A percentile compares a stretch with the other conserved stretches of the same genome.
phyloP scores from a whole-genome alignment of 2,888 invertebrate genomes.

The Drosophila paranaensis region DNA sequence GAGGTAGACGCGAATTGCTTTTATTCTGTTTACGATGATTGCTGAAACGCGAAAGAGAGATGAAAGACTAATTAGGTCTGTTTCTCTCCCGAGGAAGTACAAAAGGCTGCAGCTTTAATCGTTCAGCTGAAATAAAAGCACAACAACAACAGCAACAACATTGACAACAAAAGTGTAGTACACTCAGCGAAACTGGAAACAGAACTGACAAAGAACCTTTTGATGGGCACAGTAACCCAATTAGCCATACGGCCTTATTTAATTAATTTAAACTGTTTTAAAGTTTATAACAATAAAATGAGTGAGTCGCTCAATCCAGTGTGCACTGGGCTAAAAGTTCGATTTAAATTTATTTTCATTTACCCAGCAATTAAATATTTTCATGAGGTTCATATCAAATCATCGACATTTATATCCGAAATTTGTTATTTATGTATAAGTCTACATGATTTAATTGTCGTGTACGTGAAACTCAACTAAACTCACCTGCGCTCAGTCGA shows the following conservation, averaged over 20 bases:
- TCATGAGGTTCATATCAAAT: not conserved
- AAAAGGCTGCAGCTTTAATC: conserved; percentile 25
- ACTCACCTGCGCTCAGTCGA: conserved; percentile 19
- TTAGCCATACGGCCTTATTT: not conserved
- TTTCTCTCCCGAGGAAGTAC: conserved; percentile 27
- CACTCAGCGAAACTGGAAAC: conserved; percentile 28
- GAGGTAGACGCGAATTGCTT: conserved; percentile 10
- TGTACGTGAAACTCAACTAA: conserved; percentile 14
- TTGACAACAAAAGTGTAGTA: not conserved
- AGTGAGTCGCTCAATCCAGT: not conserved
- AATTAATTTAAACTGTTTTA: not conserved
- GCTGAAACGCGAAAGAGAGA: conserved; percentile 49
- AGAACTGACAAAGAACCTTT: conserved; percentile 7
- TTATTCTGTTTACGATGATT: conserved; percentile 20
- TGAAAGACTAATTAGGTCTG: conserved; percentile 61
- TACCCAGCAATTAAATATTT: not conserved
- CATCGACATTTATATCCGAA: not conserved
- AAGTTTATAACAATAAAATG: not conserved
- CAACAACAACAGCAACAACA: not conserved
- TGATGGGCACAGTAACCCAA: not conserved
- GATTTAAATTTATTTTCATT: not conserved
- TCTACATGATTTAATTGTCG: conserved; percentile 4
- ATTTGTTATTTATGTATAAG: conserved; percentile 1
- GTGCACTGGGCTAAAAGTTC: not conserved
- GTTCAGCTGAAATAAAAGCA: conserved; percentile 5